phyloP scores from a whole-genome alignment of 2,797 vertebrate genomes.

The Amblyraja radiata region DNA sequence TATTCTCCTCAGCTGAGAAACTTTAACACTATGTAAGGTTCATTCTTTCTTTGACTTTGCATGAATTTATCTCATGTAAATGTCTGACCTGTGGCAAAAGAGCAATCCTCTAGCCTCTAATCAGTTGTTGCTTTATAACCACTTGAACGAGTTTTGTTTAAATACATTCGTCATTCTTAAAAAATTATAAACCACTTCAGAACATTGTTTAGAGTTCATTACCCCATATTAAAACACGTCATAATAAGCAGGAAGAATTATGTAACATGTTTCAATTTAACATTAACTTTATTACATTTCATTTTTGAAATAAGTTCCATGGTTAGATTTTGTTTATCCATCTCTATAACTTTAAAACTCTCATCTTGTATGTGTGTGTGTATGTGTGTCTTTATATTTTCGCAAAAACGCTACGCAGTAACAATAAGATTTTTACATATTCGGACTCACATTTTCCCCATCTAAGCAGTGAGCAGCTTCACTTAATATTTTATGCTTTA shows the following conservation, averaged over 20 bases:
- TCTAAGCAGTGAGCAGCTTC: too few species aligned
- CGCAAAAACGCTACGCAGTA: too few species aligned
- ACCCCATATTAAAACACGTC: not conserved
- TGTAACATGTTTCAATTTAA: not conserved
- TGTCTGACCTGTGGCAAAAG: not conserved
- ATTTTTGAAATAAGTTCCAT: not conserved
- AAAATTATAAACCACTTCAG: not conserved
- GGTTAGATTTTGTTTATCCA: not conserved
- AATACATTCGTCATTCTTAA: not conserved
- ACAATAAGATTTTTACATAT: too few species aligned
- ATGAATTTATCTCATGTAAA: not conserved
- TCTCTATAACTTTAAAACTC: too few species aligned
- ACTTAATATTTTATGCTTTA: too few species aligned
- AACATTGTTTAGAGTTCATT: not conserved
- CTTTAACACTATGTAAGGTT: not conserved
- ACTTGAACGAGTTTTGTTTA: not conserved
- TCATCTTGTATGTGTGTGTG: too few species aligned
- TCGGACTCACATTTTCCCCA: too few species aligned
- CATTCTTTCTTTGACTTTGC: too few species aligned
- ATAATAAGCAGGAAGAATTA: not conserved
- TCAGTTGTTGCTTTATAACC: not conserved
- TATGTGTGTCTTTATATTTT: too few species aligned
- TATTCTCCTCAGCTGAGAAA: not conserved
- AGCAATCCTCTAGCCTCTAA: not conserved
- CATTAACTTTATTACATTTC: not conserved